A percentile compares a stretch with the other conserved stretches of the same genome.
These are phyloP conservation scores for Melanostoma scalare DNA, from an alignment of 2,888 invertebrate species.

Conservation along the genomic window DNA sequence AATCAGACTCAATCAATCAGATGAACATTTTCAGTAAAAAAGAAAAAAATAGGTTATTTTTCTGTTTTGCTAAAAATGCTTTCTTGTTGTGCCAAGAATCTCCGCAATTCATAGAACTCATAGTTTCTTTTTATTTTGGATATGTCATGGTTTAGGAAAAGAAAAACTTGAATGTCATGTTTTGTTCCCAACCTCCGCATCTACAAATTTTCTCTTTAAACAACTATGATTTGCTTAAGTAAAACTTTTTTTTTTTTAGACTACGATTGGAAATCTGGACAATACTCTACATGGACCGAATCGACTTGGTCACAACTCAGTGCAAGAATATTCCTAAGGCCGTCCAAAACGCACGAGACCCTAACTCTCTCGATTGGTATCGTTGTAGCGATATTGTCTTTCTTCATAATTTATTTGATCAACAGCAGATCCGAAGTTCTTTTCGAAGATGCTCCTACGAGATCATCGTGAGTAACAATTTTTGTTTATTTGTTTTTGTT, in stretches of 20 bases:
- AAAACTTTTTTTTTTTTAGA: slow-evolving; percentile 82
- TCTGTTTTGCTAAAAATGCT: too few relatives aligned
- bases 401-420: slow-evolving; percentile 80
- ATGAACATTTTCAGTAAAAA: too few relatives aligned
- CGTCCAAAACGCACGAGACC: slow-evolving; percentile 82
- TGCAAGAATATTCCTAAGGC: slow-evolving; percentile 90
- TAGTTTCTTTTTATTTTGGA: too few relatives aligned
- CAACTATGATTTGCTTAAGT: too few relatives aligned
- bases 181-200: too few relatives aligned
- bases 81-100: too few relatives aligned
- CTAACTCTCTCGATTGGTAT: slow-evolving; percentile 80
- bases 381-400: slow-evolving; percentile 80
- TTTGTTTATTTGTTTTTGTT: slow-evolving; percentile 20
- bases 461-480: slow-evolving; percentile 79
- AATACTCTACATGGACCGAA: slow-evolving; percentile 94
- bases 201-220: too few relatives aligned
- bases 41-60: too few relatives aligned
- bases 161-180: too few relatives aligned
- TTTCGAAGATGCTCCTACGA: slow-evolving; percentile 79
- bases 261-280: slow-evolving; percentile 89
- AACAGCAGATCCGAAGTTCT: slow-evolving; percentile 80
- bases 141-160: too few relatives aligned
- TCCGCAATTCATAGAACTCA: too few relatives aligned
- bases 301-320: slow-evolving; percentile 90
- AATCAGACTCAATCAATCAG: too few relatives aligned